Percentiles rank a stretch among this genome's conserved stretches.
phyloP scores from a whole-genome alignment of 1,140 invertebrate species.

The Camponotus pennsylvanicus region DNA sequence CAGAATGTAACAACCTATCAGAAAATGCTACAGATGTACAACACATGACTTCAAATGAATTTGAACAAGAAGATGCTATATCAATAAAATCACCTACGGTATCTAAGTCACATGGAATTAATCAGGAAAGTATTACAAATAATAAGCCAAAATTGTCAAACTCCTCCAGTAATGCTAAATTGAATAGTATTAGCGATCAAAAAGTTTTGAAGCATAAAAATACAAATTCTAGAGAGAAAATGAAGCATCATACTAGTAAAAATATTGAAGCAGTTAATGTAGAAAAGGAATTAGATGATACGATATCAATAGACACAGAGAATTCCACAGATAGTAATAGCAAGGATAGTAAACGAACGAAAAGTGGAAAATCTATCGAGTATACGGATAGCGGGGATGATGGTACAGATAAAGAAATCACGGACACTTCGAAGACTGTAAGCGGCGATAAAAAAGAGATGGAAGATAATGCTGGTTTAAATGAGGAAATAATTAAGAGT shows the following conservation, averaged over 20 bases:
- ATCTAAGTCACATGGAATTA: constrained; percentile 21
- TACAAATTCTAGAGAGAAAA: constrained; percentile 61
- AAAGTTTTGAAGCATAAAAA: constrained; percentile 50
- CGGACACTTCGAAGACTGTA: constrained; percentile 23
- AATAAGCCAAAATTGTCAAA: constrained; percentile 63
- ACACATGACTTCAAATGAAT: constrained; percentile 65
- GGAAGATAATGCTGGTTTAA: constrained; percentile 61
- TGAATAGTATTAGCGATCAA: constrained; percentile 46
- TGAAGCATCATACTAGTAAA: constrained; percentile 68
- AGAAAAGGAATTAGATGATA: constrained; percentile 60
- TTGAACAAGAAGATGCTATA: constrained; percentile 64
- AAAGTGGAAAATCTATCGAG: constrained; percentile 53
- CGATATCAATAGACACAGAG: constrained; percentile 44
- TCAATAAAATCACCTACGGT: not conserved
- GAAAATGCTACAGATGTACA: constrained; percentile 62
- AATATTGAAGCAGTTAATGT: constrained; percentile 52
- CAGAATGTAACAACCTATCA: constrained; percentile 64
- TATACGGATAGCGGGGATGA: constrained; percentile 7
- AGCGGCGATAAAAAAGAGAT: not conserved
- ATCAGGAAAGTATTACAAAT: constrained; percentile 58
- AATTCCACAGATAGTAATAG: constrained; percentile 49
- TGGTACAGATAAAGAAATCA: constrained; percentile 47
- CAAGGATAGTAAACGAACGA: constrained; percentile 56
- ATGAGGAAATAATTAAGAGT: constrained; percentile 78
- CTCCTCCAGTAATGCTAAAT: constrained; percentile 53